Base-by-base conservation (phyloP, 1,140 invertebrate species). In the Augochlora pura region DNA sequence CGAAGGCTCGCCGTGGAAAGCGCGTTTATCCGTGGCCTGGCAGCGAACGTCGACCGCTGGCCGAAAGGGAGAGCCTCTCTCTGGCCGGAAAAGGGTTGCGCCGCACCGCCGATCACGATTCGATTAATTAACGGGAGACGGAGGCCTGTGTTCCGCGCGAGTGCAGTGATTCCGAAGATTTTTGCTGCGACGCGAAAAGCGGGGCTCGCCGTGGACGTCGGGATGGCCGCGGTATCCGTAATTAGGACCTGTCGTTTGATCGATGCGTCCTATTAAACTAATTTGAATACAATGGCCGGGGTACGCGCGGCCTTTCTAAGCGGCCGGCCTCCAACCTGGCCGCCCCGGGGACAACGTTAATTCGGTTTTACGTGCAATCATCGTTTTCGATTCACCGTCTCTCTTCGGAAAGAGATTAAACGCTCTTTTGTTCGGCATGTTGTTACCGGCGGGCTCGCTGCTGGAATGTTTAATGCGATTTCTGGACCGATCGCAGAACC, bases 1-100 rank as follows among this genome's bases (percentile, higher is more conserved):
- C 18, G 49, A 57, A 57, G 38, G 25, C 62, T 32, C 27, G 39
- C 68, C 64, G 21, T 57, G 46, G 59, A 84, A 64, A 84, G 62
- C 72, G 80, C 62, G 83, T 84, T 85, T 73, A 81, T 85, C 72
- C n/a, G n/a, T n/a, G n/a, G n/a, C n/a, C 72, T 16, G 27, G 18
- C 54, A 73, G 52, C 75, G 68, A n/a, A 78, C 71, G 32, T 52
- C 38, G 14, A 46, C 3, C 25, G 54, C 32, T n/a, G n/a, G 66
- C 32, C 38, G 38, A 81, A 84, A 70, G 73, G 54, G 49, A 57
- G 23, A 64, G n/a, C n/a, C 16, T 12, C 32, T 32, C 32, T 32
- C 32, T 32, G 32, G 1, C 32, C 32, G 4, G 32, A 4, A 32
- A 32, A 32, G 32, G 32, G 32, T 32, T 9, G 6, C 46, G 14